Base-by-base conservation (phyloP, 2,888 invertebrate genomes). In the Eucriotettix oculatus region DNA sequence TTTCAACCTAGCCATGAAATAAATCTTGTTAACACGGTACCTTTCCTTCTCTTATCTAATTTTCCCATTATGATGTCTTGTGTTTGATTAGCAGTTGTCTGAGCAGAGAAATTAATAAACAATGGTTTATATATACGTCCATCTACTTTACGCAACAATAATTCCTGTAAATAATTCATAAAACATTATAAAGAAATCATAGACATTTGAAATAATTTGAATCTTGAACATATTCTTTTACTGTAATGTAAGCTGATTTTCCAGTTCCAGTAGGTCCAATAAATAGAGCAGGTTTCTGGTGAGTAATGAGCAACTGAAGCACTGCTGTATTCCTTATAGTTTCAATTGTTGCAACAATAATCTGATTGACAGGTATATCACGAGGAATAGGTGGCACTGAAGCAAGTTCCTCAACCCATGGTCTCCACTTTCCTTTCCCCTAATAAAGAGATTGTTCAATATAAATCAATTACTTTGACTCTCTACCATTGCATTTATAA, bases 191-290 rank as follows among this genome's bases (percentile, higher is more conserved):
- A 54, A 54, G 1, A 14, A 14, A 48, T n/a, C 12, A 14, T 16
- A 54, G 10, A 54, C 5, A 40, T 14, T 59, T 54, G 42, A 62
- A 56, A n/a, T 55, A 52, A 10, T 17, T 3, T 58, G 1, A 14
- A 1, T 1, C 41, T 58, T 42, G 10, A 14, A 55, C n/a, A 55
- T 1, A 48, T 7, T 58, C 10, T 16, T 76, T 74, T 71, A 84
- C 84, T 69, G 86, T 86, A 16, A 87, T 85, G 67, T 95, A 93
- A 56, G 88, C 87, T 9, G 94, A 92, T 74, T 97, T 97, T 60
- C 96, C 96, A 0, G 96, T 96, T 44, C 96, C 93, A 0, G 96
- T 95, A 0, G 95, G 93, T 0, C 96, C 97, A 0, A 93, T 88
- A 72, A 94, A 82, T 79, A 96, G 83, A 54, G 89, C 77, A 0